Evolutionary conservation across 2,113 vertebrate genomes (phyloP).

Genomic region (Epinephelus cyanopodus): DNA sequence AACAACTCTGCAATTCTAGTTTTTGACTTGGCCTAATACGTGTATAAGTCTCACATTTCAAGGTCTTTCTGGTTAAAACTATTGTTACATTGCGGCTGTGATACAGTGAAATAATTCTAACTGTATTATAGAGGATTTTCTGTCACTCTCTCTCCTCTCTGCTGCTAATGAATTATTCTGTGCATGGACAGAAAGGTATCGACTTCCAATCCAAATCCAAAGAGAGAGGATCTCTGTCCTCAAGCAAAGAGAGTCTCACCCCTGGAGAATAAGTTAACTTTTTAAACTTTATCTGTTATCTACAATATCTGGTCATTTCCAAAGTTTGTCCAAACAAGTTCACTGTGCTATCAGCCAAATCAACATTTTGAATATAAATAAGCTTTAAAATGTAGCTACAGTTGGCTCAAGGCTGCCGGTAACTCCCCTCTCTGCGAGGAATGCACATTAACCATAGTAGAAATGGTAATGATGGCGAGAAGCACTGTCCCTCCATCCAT

Average conservation of each 20-base stretch:
- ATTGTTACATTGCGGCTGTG: neutral
- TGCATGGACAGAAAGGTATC: neutral
- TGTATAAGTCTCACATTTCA: neutral
- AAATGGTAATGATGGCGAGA: neutral
- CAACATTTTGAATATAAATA: neutral
- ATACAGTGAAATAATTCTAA: neutral
- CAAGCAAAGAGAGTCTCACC: neutral
- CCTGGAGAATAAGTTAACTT: neutral
- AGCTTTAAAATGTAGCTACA: neutral
- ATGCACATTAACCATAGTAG: neutral
- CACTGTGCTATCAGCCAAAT: neutral
- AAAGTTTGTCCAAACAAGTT: neutral
- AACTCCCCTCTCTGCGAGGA: no score
- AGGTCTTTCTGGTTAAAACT: neutral
- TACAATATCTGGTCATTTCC: neutral
- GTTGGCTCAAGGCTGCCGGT: neutral
- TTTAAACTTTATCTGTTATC: neutral
- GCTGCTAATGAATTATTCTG: conserved; percentile 7
- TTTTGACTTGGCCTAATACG: no score
- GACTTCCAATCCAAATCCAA: neutral
- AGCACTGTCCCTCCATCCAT: neutral
- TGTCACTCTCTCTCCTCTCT: neutral
- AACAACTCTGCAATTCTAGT: no score
- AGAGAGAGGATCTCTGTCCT: neutral
- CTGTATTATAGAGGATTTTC: neutral